Base-by-base conservation (phyloP, 2,888 invertebrate species). In the Agonum fuliginosum region DNA sequence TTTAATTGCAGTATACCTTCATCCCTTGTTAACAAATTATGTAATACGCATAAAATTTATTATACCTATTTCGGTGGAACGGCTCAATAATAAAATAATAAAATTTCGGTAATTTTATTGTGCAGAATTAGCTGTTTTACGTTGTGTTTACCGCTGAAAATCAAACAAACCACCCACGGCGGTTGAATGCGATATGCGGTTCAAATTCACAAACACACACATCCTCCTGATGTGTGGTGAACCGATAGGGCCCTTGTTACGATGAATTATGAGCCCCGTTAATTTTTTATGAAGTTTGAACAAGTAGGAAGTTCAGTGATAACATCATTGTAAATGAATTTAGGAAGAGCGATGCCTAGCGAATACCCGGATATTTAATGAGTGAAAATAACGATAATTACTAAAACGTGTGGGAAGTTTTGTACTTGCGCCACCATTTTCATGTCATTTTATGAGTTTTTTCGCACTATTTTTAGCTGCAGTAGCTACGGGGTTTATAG, bases 211-310 rank as follows among this genome's bases (percentile, higher is more conserved):
- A n/a, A n/a, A n/a, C 12, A 22, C 24, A 37, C n/a, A 10, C 37
- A 37, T n/a, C 10, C 37, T 10, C 10, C n/a, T 37, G 37, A 37
- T 37, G 37, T 37, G 37, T 37, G 37, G 1, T 37, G 37, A 37
- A 37, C 37, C 12, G 22, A 54, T 22, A 54, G 12, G 24, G 54
- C 24, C 54, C 54, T n/a, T 54, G 54, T 54, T 54, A 24, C 2
- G 24, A 24, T 54, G 24, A 54, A 54, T 54, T 54, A 54, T 54
- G 22, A 54, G 0, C 22, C 24, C 54, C 54, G 24, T 54, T 24
- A 54, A 54, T 54, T 54, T 54, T 54, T 54, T 54, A 54, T 54
- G 24, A 54, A 24, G 22, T 54, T 24, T 54, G 54, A 24, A 51
- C 51, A 51, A 24, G 24, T 54, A 54, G 54, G 54, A 54, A 54